phyloP scores from a whole-genome alignment of 1,140 invertebrate genomes.

The Zaprionus africanus region DNA sequence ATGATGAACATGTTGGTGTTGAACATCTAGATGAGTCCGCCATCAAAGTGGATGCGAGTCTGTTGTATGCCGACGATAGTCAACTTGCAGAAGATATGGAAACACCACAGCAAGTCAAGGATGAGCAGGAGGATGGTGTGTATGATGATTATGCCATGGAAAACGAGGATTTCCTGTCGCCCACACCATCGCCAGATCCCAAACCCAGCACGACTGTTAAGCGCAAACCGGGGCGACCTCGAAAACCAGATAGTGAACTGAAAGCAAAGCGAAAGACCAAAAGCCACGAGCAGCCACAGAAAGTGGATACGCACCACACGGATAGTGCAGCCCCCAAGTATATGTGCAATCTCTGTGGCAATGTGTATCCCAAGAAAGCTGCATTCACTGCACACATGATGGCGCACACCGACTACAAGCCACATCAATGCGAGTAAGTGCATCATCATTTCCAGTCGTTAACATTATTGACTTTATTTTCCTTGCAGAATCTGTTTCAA shows the following conservation, averaged over 20 bases:
- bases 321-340: constrained; percentile 19
- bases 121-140: constrained; percentile 26
- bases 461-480: not conserved
- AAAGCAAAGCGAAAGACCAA: constrained; percentile 51
- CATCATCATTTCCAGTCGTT: not conserved
- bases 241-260: constrained; percentile 58
- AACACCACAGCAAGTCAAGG: not conserved
- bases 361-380: constrained; percentile 65
- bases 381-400: constrained; percentile 66
- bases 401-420: constrained; percentile 69
- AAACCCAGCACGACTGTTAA: constrained; percentile 21
- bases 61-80: constrained; percentile 17
- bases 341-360: constrained; percentile 70
- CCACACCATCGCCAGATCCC: constrained; percentile 39
- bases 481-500: constrained; percentile 68
- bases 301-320: not conserved
- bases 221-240: constrained; percentile 49
- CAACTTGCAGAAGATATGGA: constrained; percentile 12
- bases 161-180: constrained; percentile 45
- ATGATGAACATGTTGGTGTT: not conserved
- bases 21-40: not conserved
- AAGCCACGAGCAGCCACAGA: not conserved
- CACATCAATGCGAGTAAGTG: constrained; percentile 79
- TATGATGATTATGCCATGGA: constrained; percentile 32
- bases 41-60: constrained; percentile 18